Evolutionary conservation across 2,113 vertebrate genomes (phyloP).

Genomic region (Excalfactoria chinensis): DNA sequence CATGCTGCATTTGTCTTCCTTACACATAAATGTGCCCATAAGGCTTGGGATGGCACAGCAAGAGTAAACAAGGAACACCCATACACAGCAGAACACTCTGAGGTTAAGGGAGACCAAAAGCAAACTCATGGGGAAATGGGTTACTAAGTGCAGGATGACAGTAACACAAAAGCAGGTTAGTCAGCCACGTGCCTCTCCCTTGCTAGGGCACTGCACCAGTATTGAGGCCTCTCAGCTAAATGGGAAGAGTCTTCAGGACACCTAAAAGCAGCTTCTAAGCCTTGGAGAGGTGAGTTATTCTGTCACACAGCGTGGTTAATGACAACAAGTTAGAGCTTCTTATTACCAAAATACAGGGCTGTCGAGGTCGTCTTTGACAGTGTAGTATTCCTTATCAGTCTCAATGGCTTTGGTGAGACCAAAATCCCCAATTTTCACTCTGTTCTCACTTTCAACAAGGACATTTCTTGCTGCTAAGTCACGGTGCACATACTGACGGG

Average conservation of each 20-base stretch:
- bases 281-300: accelerated
- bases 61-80: accelerated
- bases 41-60: not conserved
- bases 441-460: constrained; percentile 92
- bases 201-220: not conserved
- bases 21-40: accelerated
- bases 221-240: accelerated
- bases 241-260: accelerated
- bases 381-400: constrained; percentile 96
- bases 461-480: constrained; percentile 96
- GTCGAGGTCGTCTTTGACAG: constrained; percentile 92
- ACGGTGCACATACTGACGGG: constrained; percentile 92
- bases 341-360: constrained; percentile 96
- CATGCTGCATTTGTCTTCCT: accelerated
- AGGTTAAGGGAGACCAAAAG: not conserved
- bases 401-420: constrained; percentile 97
- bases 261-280: not conserved
- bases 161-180: accelerated
- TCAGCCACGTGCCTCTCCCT: not conserved
- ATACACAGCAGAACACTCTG: not conserved
- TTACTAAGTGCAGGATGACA: not conserved
- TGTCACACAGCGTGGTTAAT: not conserved
- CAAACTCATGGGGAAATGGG: accelerated
- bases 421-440: constrained; percentile 97
- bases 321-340: accelerated